Evolutionary conservation across 1,140 invertebrate genomes (phyloP).

Genomic region (Pomacea maculata): DNA sequence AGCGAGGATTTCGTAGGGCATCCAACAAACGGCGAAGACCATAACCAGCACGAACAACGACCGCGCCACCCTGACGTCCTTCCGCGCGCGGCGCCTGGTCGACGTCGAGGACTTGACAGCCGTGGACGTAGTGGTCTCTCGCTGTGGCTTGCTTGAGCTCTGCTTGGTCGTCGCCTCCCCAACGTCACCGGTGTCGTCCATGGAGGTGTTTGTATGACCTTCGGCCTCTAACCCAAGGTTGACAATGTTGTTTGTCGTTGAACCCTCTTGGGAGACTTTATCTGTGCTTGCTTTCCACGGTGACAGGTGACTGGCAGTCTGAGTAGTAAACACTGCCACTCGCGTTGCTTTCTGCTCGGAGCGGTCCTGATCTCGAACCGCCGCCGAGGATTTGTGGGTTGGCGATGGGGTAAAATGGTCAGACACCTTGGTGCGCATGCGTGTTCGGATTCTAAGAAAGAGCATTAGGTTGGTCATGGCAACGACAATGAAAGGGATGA

Average conservation of each 20-base stretch:
- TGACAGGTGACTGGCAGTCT: not conserved
- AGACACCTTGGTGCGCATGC: slow-evolving; percentile 18
- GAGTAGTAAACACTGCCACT: not conserved
- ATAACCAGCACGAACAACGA: slow-evolving; percentile 36
- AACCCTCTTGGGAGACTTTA: too few species aligned
- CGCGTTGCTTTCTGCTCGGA: not conserved
- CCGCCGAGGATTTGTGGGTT: not conserved
- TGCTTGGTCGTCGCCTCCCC: not conserved
- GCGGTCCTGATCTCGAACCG: not conserved
- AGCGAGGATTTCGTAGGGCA: slow-evolving; percentile 36
- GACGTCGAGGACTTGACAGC: not conserved
- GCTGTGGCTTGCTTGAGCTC: not conserved
- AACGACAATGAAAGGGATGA: slow-evolving; percentile 43
- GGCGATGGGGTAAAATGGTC: not conserved
- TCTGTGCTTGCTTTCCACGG: too few species aligned
- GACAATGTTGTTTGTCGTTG: too few species aligned
- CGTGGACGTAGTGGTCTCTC: not conserved
- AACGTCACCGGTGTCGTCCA: too few species aligned
- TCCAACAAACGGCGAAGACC: slow-evolving; percentile 36
- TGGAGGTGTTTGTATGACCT: too few species aligned
- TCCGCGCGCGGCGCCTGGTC: not conserved
- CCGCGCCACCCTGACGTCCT: slow-evolving; percentile 31
- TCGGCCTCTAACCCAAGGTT: too few species aligned
- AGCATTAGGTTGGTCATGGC: slow-evolving; percentile 37
- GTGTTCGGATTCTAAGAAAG: slow-evolving; percentile 38